phyloP scores from a whole-genome alignment of 2,113 vertebrate genomes.

The Canis aureus region DNA sequence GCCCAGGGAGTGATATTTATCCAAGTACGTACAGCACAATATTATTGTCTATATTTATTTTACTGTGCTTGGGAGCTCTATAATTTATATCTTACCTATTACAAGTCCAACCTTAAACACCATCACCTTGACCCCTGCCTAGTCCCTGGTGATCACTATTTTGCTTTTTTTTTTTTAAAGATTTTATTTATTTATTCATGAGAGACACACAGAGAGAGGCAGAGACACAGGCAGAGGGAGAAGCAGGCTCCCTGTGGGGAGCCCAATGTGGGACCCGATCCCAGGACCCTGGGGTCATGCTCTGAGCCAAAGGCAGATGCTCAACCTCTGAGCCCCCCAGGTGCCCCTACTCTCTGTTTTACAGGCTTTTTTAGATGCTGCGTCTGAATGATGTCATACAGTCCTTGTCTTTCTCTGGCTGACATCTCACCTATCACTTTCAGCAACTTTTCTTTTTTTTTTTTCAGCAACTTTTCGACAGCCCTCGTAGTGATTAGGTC shows the following conservation, averaged over 20 bases:
- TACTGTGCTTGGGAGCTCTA: background rate
- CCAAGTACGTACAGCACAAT: background rate
- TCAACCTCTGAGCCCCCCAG: too few relatives aligned
- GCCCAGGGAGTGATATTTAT: background rate
- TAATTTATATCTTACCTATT: background rate
- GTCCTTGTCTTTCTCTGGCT: background rate
- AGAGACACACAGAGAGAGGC: too few relatives aligned
- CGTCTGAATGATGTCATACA: background rate
- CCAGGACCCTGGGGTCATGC: background rate
- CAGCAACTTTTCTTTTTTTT: conserved; percentile 57
- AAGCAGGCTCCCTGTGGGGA: too few relatives aligned
- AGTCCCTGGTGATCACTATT: background rate
- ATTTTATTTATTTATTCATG: too few relatives aligned
- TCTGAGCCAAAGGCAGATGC: too few relatives aligned
- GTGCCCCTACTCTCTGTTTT: background rate
- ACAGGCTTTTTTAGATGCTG: background rate
- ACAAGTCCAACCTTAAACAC: background rate
- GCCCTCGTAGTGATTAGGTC: conserved; percentile 44
- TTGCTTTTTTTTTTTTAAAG: background rate
- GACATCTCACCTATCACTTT: background rate
- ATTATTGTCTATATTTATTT: background rate
- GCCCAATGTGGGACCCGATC: too few relatives aligned
- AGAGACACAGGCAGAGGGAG: too few relatives aligned
- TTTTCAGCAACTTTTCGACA: conserved; percentile 58
- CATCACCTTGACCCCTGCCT: background rate